These are phyloP conservation scores for Upupa epops DNA, from an alignment of 2,113 vertebrate species.

Conservation along the genomic window DNA sequence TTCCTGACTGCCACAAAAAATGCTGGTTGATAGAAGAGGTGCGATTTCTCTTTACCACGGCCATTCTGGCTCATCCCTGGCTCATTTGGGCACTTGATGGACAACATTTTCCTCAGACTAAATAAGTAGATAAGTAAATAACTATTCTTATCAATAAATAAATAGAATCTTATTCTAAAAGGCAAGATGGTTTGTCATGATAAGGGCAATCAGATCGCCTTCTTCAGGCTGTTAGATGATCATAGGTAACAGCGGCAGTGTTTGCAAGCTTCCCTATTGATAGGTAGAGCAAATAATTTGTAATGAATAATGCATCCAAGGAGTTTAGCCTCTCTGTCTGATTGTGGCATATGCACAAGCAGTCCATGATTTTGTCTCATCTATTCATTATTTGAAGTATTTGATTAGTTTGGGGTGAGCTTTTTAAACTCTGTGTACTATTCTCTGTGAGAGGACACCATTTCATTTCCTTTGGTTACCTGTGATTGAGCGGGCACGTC, in stretches of 20 bases:
- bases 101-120: not conserved
- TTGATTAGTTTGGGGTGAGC: slow-evolving; percentile 43
- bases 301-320: slow-evolving; percentile 64
- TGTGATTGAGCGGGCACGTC: not conserved
- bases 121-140: not conserved
- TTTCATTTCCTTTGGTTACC: not conserved
- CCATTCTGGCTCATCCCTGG: not conserved
- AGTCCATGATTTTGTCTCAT: slow-evolving; percentile 41
- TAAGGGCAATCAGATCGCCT: slow-evolving; percentile 49
- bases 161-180: not conserved
- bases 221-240: slow-evolving; percentile 37
- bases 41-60: not conserved
- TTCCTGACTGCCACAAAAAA: not conserved
- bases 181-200: not conserved
- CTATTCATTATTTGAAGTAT: slow-evolving; percentile 47
- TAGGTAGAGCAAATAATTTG: slow-evolving; percentile 47
- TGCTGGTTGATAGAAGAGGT: not conserved
- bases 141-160: not conserved
- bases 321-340: slow-evolving; percentile 29
- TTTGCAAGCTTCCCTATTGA: slow-evolving; percentile 51
- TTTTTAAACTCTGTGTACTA: not conserved
- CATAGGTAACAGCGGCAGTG: slow-evolving; percentile 21
- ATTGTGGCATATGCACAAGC: not conserved
- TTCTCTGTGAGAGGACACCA: not conserved
- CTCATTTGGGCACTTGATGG: not conserved